Conservation (phyloP, 2,113 vertebrate species). For the Machaerirhynchus nigripectus region DNA sequence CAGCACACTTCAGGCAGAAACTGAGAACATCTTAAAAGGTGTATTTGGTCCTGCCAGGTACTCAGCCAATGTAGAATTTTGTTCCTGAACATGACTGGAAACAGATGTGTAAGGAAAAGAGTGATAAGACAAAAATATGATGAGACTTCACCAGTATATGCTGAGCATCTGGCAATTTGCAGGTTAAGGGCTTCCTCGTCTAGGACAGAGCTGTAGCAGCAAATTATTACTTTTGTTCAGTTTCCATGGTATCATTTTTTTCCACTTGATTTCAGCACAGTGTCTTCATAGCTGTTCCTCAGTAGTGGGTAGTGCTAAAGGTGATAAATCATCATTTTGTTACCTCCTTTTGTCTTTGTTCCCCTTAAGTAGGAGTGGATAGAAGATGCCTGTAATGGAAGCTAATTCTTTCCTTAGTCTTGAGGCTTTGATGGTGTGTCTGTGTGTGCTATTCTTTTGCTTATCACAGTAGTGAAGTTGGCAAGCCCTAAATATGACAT, state of each 20-base stretch:
- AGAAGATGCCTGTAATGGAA: background rate
- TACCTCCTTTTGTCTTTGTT: background rate
- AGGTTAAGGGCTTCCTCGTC: background rate
- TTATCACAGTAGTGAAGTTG: background rate
- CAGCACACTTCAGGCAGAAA: background rate
- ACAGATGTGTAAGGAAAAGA: background rate
- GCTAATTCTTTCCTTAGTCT: background rate
- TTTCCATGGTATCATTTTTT: constrained; percentile 36
- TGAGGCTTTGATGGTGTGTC: background rate
- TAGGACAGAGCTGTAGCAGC: background rate
- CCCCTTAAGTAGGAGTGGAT: background rate
- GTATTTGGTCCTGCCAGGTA: background rate
- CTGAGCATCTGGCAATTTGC: background rate
- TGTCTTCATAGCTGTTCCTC: background rate
- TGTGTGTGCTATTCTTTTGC: background rate
- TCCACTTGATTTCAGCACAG: background rate
- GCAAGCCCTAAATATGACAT: background rate
- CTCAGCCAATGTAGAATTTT: background rate
- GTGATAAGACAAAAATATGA: background rate
- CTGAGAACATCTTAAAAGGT: background rate
- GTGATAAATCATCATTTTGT: background rate
- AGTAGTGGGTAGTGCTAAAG: background rate
- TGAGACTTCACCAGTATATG: background rate
- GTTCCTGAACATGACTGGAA: background rate
- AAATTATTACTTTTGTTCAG: background rate